These are phyloP conservation scores for Melieria picta DNA, from an alignment of 2,888 invertebrate species.

Conservation along the genomic window DNA sequence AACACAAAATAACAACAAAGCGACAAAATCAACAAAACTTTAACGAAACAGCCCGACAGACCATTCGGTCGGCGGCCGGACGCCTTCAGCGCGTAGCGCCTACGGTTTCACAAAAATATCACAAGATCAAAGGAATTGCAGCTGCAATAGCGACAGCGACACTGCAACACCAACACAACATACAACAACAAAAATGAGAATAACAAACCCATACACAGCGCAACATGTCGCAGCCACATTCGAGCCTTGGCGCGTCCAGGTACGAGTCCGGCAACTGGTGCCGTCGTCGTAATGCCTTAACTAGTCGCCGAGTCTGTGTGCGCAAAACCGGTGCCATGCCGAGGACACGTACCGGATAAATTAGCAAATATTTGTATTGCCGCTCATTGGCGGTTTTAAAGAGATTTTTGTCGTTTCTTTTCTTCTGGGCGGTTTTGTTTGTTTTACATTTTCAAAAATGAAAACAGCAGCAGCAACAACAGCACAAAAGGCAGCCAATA, in stretches of 20 bases:
- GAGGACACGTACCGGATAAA: constrained; percentile 60
- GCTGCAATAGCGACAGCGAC: constrained; percentile 50
- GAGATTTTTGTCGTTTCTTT: constrained; percentile 50
- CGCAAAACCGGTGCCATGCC: not conserved
- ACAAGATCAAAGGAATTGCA: constrained; percentile 62
- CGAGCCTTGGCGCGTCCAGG: not conserved
- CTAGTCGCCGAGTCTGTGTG: not conserved
- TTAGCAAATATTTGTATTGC: constrained; percentile 60
- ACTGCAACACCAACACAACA: constrained; percentile 18
- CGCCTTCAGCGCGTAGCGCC: not conserved
- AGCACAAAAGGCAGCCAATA: not conserved
- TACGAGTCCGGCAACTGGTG: not conserved
- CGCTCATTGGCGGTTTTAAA: constrained; percentile 36
- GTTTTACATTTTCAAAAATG: constrained; percentile 51
- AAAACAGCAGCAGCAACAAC: not conserved
- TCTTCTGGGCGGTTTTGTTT: too few species aligned
- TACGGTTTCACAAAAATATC: constrained; percentile 50
- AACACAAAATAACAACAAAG: not conserved
- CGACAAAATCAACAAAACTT: not conserved
- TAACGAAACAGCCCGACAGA: not conserved
- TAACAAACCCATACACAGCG: constrained; percentile 5
- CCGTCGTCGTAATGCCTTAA: not conserved
- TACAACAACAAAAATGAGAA: constrained; percentile 5
- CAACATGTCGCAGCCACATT: not conserved
- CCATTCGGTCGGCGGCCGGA: not conserved